Evolutionary conservation across 2,888 invertebrate genomes (phyloP).

Genomic region (Stenichneumon culpator): DNA sequence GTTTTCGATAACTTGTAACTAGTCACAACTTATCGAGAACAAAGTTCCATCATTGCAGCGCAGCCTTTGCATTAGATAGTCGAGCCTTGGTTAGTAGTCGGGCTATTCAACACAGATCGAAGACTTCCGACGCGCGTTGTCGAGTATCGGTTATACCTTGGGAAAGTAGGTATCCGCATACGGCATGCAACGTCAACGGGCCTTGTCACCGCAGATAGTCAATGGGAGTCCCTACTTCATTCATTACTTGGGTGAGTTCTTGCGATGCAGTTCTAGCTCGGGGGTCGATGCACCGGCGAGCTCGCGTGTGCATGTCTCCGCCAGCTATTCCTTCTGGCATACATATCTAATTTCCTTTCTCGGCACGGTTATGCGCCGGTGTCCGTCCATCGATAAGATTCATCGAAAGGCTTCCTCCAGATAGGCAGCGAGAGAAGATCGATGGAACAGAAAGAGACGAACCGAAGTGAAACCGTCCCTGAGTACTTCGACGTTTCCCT

Average conservation of each 20-base stretch:
- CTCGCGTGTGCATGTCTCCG: slow-evolving; percentile 22
- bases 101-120: not conserved
- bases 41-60: too few relatives aligned
- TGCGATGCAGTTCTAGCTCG: slow-evolving; percentile 29
- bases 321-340: slow-evolving; percentile 11
- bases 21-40: not conserved
- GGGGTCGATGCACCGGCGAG: slow-evolving; percentile 61
- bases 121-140: not conserved
- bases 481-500: slow-evolving; percentile 50
- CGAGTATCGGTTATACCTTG: slow-evolving; percentile 20
- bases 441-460: not conserved
- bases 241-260: slow-evolving; percentile 54
- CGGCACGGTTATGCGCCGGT: slow-evolving; percentile 17
- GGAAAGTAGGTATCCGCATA: slow-evolving; percentile 48
- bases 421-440: slow-evolving; percentile 8
- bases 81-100: not conserved
- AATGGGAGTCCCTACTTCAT: slow-evolving; percentile 56
- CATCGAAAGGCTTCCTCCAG: slow-evolving; percentile 30
- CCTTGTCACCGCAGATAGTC: slow-evolving; percentile 54
- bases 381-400: slow-evolving; percentile 56
- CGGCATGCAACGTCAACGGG: slow-evolving; percentile 33
- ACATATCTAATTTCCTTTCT: slow-evolving; percentile 37
- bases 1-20: too few relatives aligned
- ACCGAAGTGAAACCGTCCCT: slow-evolving; percentile 24
- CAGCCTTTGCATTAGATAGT: not conserved